Evolutionary conservation across 1,140 invertebrate species (phyloP).

Genomic region (Samia ricini): DNA sequence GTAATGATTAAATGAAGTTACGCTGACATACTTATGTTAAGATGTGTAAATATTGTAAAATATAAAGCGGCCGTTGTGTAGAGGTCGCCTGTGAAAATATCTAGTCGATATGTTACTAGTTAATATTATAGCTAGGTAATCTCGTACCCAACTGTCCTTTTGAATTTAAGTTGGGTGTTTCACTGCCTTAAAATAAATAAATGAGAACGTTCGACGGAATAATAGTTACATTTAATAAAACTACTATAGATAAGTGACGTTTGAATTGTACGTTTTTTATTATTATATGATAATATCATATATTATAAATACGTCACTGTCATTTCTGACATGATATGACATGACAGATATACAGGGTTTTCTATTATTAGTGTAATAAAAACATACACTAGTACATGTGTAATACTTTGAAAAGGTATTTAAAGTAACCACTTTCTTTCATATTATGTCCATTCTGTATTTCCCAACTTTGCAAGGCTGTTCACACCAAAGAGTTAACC

Average conservation of each 20-base stretch:
- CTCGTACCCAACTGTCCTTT: slow-evolving; percentile 73
- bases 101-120: slow-evolving; percentile 75
- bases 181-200: slow-evolving; percentile 75
- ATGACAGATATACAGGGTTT: neutral
- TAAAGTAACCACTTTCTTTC: too few relatives aligned
- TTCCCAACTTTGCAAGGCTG: too few relatives aligned
- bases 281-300: slow-evolving; percentile 36
- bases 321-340: neutral
- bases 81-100: slow-evolving; percentile 72
- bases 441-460: too few relatives aligned
- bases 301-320: slow-evolving; percentile 9
- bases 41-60: slow-evolving; percentile 76
- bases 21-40: slow-evolving; percentile 61
- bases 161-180: slow-evolving; percentile 75
- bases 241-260: slow-evolving; percentile 68
- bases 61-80: slow-evolving; percentile 66
- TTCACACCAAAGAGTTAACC: too few relatives aligned
- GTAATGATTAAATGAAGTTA: slow-evolving; percentile 42
- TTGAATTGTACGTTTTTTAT: slow-evolving; percentile 61
- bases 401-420: too few relatives aligned
- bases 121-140: slow-evolving; percentile 75
- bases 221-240: slow-evolving; percentile 66
- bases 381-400: neutral
- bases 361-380: slow-evolving; percentile 4
- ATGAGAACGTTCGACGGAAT: slow-evolving; percentile 65